Evolutionary conservation across 2,113 vertebrate genomes (phyloP), one percentile per base, ranked within the genome.

Genomic region (Grallaria varia): DNA sequence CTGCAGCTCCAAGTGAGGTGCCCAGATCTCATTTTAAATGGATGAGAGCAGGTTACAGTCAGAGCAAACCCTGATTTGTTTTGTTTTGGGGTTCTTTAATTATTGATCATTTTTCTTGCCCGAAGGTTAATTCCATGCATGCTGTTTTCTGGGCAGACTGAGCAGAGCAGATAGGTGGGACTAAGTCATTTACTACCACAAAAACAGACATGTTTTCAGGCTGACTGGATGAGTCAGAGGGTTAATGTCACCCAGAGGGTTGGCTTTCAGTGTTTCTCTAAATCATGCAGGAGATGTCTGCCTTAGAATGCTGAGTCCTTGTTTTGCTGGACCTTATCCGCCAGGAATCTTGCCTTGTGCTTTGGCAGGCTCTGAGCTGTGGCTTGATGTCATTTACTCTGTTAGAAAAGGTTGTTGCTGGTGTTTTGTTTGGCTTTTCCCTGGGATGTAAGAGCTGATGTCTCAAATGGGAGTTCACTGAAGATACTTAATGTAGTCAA

Each of bases 221-320:
- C 92, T 83, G 89, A 4, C 69, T 77, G 80, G 35, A 13, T 92
- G 90, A 93, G 87, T 96, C 89, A 91, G 77, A 83, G 55, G 9
- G 44, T 84, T 92, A 84, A 84, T 88, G 94, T 91, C 89, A 91
- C 94, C 86, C 96, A 42, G 52, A 93, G 81, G 91, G 63, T 5
- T 95, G 84, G 50, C 69, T 93, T 72, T 58, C 68, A 37, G 59
- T 60, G 82, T 60, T 89, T 44, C 58, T 91, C 35, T 93, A 92
- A 93, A 68, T 97, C 95, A 92, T 37, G 60, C 88, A 62, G 81
- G 75, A 75, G 87, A 66, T 95, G 91, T 89, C 86, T 80, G 73
- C 44, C 56, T 77, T 88, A 50, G 45, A 40, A 1, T 62, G 90
- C 83, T 78, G 86, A 96, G 87, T 93, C 39, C 91, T 84, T 69